phyloP scores from a whole-genome alignment of 30 jellyfish, hydroid and myxozoan species.

The Pelagia noctiluca region DNA sequence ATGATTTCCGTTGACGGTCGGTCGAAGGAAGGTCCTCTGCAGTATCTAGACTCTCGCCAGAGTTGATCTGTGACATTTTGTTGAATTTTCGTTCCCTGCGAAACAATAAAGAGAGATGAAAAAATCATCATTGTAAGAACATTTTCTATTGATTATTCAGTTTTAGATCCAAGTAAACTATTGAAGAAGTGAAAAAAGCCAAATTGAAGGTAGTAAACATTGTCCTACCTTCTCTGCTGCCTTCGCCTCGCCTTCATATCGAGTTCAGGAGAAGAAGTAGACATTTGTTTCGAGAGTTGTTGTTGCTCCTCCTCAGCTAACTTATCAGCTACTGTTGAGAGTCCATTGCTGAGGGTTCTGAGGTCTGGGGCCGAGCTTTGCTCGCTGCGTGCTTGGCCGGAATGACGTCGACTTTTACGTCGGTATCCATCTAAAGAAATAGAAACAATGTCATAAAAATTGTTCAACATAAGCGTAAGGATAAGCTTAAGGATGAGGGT shows the following conservation, averaged over 20 bases:
- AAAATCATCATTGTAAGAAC: not conserved
- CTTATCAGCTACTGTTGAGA: constrained; percentile 58
- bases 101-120: not conserved
- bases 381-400: constrained; percentile 65
- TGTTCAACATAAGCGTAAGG: not conserved
- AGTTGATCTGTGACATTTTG: constrained; percentile 72
- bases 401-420: constrained; percentile 93
- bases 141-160: too few relatives aligned
- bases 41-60: constrained; percentile 73
- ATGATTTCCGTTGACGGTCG: constrained; percentile 39
- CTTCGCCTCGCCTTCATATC: constrained; percentile 78
- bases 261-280: constrained; percentile 82
- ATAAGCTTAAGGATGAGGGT: not conserved
- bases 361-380: constrained; percentile 82
- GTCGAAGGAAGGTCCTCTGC: constrained; percentile 69
- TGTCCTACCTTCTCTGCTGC: constrained; percentile 76
- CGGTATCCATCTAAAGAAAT: constrained; percentile 30
- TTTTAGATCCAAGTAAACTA: too few relatives aligned
- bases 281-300: constrained; percentile 72
- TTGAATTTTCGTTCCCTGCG: constrained; percentile 65
- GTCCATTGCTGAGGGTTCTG: constrained; percentile 73
- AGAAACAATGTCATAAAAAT: too few relatives aligned
- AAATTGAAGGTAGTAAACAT: not conserved
- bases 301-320: constrained; percentile 48
- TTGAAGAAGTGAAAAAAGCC: too few relatives aligned